Percentiles rank a stretch among this genome's conserved stretches.
phyloP scores from a whole-genome alignment of 2,797 vertebrate species.

The Cetoscarus ocellatus region DNA sequence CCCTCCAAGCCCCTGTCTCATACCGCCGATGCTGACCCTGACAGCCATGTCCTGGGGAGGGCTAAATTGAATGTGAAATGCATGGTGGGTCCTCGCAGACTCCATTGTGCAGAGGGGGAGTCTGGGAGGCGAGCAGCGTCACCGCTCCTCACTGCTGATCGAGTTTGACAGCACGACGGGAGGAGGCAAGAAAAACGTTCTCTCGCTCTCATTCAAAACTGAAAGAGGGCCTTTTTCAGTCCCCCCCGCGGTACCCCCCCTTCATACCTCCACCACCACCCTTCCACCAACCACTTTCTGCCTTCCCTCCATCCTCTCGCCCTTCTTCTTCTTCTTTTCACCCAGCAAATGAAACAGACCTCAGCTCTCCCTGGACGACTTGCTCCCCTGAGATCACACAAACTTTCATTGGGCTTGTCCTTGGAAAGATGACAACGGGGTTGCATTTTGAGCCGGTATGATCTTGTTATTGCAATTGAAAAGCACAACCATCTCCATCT shows the following conservation, averaged over 20 bases:
- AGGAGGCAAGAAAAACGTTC: slow-evolving; percentile 92
- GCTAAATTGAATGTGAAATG: slow-evolving; percentile 99
- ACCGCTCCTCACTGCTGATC: slow-evolving; percentile 92
- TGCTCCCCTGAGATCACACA: slow-evolving; percentile 64
- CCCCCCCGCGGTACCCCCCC: slow-evolving; percentile 51
- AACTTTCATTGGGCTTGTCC: slow-evolving; percentile 62
- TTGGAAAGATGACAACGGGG: slow-evolving; percentile 54
- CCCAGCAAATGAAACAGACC: slow-evolving; percentile 66
- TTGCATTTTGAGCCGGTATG: slow-evolving; percentile 31
- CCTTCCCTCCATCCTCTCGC: slow-evolving; percentile 73
- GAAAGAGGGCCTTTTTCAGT: slow-evolving; percentile 92
- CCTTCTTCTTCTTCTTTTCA: slow-evolving; percentile 69
- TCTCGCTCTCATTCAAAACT: slow-evolving; percentile 84
- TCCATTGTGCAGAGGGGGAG: slow-evolving; percentile 90
- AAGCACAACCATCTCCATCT: slow-evolving; percentile 1
- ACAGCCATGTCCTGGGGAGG: slow-evolving; percentile 87
- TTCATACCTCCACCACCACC: slow-evolving; percentile 3
- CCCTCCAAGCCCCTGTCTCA: slow-evolving; percentile 73
- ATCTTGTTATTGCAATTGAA: slow-evolving; percentile 32
- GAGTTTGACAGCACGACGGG: slow-evolving; percentile 98
- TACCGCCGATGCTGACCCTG: slow-evolving; percentile 80
- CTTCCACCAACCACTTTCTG: slow-evolving; percentile 77
- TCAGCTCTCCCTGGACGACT: slow-evolving; percentile 58
- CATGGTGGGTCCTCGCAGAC: slow-evolving; percentile 92
- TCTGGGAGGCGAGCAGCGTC: slow-evolving; percentile 86